These are phyloP conservation scores for Hyphantria cunea DNA, from an alignment of 1,140 invertebrate species.

Conservation along the genomic window DNA sequence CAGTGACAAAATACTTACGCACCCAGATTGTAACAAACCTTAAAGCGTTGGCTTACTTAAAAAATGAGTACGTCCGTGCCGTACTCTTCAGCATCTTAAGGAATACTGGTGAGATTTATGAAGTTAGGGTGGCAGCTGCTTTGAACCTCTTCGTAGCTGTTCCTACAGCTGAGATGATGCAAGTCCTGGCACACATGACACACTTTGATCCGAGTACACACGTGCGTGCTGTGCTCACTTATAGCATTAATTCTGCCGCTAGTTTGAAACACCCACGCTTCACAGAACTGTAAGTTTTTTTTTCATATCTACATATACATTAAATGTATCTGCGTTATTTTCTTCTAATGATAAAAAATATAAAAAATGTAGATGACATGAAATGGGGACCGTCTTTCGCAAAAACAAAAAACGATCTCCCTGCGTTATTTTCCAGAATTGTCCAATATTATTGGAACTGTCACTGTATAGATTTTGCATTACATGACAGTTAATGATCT, in stretches of 20 bases:
- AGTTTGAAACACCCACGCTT: slow-evolving; percentile 59
- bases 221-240: slow-evolving; percentile 84
- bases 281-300: slow-evolving; percentile 69
- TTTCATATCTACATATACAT: background rate
- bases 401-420: too few relatives aligned
- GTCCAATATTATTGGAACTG: too few relatives aligned
- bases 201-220: slow-evolving; percentile 84
- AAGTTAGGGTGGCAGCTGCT: slow-evolving; percentile 85
- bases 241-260: slow-evolving; percentile 81
- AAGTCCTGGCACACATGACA: slow-evolving; percentile 86
- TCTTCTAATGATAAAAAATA: too few relatives aligned
- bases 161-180: slow-evolving; percentile 84
- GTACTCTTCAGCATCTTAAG: slow-evolving; percentile 86
- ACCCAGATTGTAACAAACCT: slow-evolving; percentile 83
- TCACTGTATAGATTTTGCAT: too few relatives aligned
- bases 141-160: slow-evolving; percentile 81
- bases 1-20: slow-evolving; percentile 83
- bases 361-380: too few relatives aligned
- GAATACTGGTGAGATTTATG: slow-evolving; percentile 84
- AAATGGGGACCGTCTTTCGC: too few relatives aligned
- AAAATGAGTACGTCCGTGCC: slow-evolving; percentile 81
- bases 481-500: too few relatives aligned
- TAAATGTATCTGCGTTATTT: too few relatives aligned
- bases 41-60: slow-evolving; percentile 69
- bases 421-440: too few relatives aligned